Base-by-base conservation (phyloP, 2,113 vertebrate species). In the Leucoraja erinaceus region DNA sequence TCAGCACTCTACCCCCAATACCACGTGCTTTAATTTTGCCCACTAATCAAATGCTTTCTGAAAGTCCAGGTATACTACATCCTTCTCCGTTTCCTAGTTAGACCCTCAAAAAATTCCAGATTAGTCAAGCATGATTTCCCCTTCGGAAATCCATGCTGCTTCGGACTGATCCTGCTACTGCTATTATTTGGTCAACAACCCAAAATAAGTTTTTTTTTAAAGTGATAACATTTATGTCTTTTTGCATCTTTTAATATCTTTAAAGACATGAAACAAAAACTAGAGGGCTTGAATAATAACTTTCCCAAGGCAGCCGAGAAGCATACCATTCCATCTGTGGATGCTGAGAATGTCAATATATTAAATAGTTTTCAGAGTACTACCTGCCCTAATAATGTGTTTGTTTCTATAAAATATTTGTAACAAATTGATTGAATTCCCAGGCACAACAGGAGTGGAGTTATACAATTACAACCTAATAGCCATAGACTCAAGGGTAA, bases 381-480 rank as follows among this genome's bases (percentile, higher is more conserved):
- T 22, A 38, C 38, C 77, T 79, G 77, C 10, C 33, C 33, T 47
- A 6, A 79, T 47, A 5, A 33, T 79, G 33, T 31, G 28, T 28
- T n/a, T n/a, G 72, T 79, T 79, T 16, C 54, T 56, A 54, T 20
- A 81, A 72, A 22, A 56, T 14, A 16, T 16, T 61, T 12, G 25
- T 63, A 86, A 86, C 11, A 86, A 86, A 86, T 28, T 54, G 78
- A 81, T 81, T 84, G 22, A 84, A 59, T 56, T 84, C 10, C 25
- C 20, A 59, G 56, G 22, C 63, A 66, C 8, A 66, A 66, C 16
- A 72, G 18, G 18, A 72, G 14, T 72, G 70, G 1, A 3, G 79
- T 56, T 83, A 56, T 54, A 56, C 38, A 83, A 83, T 31, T 38
- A 12, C 31, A 10, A 18, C 31, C 14, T 4, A 18, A 78, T 25